These are phyloP conservation scores for Augochlorella aurata DNA, from an alignment of 2,888 invertebrate genomes.

Conservation along the genomic window DNA sequence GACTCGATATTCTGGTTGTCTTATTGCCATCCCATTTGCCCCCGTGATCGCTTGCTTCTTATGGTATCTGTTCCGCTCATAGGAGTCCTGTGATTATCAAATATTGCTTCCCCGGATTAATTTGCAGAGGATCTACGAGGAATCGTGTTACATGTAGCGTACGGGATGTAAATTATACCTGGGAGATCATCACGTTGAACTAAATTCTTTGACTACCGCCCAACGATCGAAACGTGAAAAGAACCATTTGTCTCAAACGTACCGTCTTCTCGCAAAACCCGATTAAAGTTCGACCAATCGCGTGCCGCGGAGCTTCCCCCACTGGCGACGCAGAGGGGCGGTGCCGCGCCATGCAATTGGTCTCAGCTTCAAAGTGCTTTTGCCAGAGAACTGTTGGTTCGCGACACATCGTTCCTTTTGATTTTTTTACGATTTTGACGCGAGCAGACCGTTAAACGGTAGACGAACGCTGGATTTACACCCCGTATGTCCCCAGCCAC, in stretches of 20 bases:
- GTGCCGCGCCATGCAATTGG: not conserved
- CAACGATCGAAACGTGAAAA: not conserved
- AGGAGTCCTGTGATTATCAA: constrained; percentile 35
- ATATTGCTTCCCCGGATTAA: constrained; percentile 56
- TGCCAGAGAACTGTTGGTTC: not conserved
- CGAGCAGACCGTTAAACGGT: not conserved
- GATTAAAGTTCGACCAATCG: constrained; percentile 1
- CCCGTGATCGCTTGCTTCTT: constrained; percentile 43
- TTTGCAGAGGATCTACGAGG: constrained; percentile 44
- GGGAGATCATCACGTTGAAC: no score
- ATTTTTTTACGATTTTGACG: no score
- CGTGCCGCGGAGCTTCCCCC: not conserved
- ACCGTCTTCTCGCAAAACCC: not conserved
- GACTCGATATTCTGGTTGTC: constrained; percentile 49
- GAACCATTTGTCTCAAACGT: not conserved
- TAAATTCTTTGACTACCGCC: not conserved
- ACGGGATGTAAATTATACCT: constrained; percentile 1
- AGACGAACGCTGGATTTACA: not conserved
- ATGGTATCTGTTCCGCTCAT: constrained; percentile 38
- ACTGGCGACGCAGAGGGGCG: not conserved
- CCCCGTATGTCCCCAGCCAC: not conserved
- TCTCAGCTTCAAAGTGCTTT: not conserved
- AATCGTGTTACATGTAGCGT: constrained; percentile 21
- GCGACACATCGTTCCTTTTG: not conserved
- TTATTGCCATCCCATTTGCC: constrained; percentile 13